phyloP scores from a whole-genome alignment of 2,888 invertebrate species.

The Alloplasta piceator region DNA sequence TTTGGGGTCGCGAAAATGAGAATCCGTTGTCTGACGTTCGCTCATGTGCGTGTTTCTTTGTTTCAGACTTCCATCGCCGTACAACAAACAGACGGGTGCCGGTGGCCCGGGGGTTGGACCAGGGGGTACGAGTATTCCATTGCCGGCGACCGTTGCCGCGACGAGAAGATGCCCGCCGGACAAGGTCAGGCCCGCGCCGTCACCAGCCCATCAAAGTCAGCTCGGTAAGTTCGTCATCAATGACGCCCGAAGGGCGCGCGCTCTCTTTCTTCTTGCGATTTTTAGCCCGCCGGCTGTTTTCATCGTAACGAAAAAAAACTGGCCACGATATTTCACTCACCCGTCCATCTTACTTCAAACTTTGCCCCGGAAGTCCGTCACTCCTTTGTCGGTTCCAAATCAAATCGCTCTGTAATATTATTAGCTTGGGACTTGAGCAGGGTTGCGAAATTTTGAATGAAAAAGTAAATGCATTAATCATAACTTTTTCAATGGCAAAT shows the following conservation, averaged over 20 bases:
- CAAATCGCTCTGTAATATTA: slow-evolving; percentile 19
- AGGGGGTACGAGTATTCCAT: slow-evolving; percentile 90
- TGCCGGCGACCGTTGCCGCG: slow-evolving; percentile 91
- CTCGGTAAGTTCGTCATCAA: slow-evolving; percentile 75
- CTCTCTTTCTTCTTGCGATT: no score
- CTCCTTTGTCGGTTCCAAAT: slow-evolving; percentile 21
- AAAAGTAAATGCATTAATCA: no score
- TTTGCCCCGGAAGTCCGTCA: not conserved
- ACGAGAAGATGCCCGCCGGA: slow-evolving; percentile 91
- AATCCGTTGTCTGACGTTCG: slow-evolving; percentile 30
- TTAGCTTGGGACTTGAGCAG: not conserved
- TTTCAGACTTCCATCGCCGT: slow-evolving; percentile 81
- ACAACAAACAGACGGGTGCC: slow-evolving; percentile 85
- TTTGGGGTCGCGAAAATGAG: not conserved
- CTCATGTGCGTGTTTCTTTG: slow-evolving; percentile 50
- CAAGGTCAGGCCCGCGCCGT: slow-evolving; percentile 90
- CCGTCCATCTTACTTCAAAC: slow-evolving; percentile 9
- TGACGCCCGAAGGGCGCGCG: slow-evolving; percentile 22
- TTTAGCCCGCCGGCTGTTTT: no score
- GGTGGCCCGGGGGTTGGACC: slow-evolving; percentile 84
- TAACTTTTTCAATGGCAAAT: no score
- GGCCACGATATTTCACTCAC: no score
- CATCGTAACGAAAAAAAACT: no score
- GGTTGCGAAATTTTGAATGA: no score
- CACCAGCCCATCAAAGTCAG: slow-evolving; percentile 84